Evolutionary conservation across 2,888 invertebrate genomes (phyloP), one percentile per base, ranked within the genome.

Genomic region (Penaeus monodon): DNA sequence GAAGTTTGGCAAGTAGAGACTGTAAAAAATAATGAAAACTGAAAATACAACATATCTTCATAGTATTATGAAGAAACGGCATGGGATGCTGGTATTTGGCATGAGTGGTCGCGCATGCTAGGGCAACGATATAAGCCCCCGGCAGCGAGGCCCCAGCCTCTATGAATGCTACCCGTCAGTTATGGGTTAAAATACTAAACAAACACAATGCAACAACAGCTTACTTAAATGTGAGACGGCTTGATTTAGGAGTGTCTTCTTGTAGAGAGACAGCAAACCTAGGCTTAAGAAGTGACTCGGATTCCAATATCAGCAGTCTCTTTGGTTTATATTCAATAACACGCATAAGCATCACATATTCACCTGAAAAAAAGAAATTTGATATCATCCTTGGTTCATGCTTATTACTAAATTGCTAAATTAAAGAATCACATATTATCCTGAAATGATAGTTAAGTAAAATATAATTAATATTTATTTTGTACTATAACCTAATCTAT

Each of bases 321-420:
- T 87, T 86, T 12, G 88, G 76, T n/a, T 83, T 65, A 77, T 88
- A 88, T 66, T 89, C 86, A 73, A 80, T 81, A 14, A 89, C 78
- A n/a, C 64, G 79, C 38, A 89, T 70, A 14, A 84, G 74, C 84
- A 86, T 80, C 4, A 84, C 79, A 80, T 86, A 88, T 33, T 89
- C 88, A 17, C 89, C 89, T 89, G 84, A 17, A 64, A 63, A 73
- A 27, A 27, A 64, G 63, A 70, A 86, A 49, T 20, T 49, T 33
- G 22, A 64, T 12, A 44, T 49, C 64, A 79, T 10, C 29, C 29
- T 65, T 33, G 33, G 17, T 29, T 79, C n/a, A 65, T 12, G 14
- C 57, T 24, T 24, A 3, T 8, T 64, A 14, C 24, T 1, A 63
- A 57, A 70, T 6, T 24, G 2, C 29, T 49, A 27, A 6, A 6